Evolutionary conservation across 2,113 vertebrate species (phyloP), one percentile per base, ranked within the genome.

Genomic region (Thermophis baileyi): DNA sequence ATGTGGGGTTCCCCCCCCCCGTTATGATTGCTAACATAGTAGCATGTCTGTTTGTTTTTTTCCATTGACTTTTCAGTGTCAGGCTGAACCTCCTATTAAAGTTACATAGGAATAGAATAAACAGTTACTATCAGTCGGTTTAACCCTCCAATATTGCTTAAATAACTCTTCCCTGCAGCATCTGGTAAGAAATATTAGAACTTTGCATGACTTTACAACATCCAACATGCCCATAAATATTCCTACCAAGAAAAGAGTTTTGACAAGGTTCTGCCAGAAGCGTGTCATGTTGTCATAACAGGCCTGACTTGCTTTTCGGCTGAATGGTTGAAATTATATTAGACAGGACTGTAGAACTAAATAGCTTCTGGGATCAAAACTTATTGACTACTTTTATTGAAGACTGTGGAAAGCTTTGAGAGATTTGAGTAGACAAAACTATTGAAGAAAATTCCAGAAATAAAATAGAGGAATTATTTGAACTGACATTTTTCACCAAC

Each of bases 11-110:
- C 50, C 93, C 24, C 91, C 24, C 91, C 35, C 46, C n/a, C 14
- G 1, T 91, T 69, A 90, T 53, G 87, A 89, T 7, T 95, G 88
- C 90, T 94, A 94, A 93, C n/a, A 95, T 91, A 94, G 16, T 22
- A 90, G 3, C 60, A 22, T 55, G 60, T 88, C 49, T 91, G 27
- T 85, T 47, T 60, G n/a, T 89, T 16, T 74, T 74, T 91, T 69
- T 88, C 46, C 90, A 51, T 74, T 5, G 91, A 22, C 27, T 86
- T 89, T 93, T 85, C 60, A 89, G 25, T 81, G 8, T 69, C 14
- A 92, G 40, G 40, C 87, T 91, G 54, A 88, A 9, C 51, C 55
- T 88, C 89, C 55, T 90, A n/a, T 94, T 57, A 95, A 10, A 6
- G 87, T 93, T 46, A 86, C 57, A 91, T 89, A 92, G 40, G 51